Evolutionary conservation across 2,113 vertebrate species (phyloP).

Genomic region (Canis aureus): DNA sequence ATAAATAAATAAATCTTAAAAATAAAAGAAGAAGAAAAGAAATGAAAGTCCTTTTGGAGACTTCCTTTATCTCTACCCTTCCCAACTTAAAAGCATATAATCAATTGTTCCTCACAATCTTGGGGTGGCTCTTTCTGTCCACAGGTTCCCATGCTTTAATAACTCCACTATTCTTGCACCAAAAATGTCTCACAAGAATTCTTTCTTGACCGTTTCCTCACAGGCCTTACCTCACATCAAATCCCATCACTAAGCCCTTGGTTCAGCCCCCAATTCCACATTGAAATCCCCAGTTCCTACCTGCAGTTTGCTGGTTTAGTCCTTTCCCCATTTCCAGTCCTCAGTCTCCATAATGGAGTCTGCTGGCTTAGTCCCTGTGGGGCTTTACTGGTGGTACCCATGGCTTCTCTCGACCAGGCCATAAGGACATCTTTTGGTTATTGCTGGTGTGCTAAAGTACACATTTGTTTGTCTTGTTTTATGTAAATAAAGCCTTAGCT

Average conservation of each 20-base stretch:
- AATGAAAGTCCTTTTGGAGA: not conserved
- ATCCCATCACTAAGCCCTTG: not conserved
- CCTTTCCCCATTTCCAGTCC: not conserved
- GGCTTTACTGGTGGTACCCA: not conserved
- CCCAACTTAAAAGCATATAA: not conserved
- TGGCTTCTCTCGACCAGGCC: not conserved
- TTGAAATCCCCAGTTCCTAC: not conserved
- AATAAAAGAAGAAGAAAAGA: not conserved
- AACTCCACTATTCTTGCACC: not conserved
- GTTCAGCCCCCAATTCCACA: not conserved
- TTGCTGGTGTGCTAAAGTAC: not conserved
- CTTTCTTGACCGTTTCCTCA: not conserved
- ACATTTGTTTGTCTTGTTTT: not conserved
- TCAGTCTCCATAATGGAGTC: not conserved
- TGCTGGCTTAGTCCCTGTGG: not conserved
- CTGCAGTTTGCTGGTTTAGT: not conserved
- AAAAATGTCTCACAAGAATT: not conserved
- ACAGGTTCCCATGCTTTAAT: not conserved
- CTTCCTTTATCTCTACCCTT: not conserved
- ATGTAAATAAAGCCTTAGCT: not conserved
- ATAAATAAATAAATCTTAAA: not conserved
- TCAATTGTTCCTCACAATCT: not conserved
- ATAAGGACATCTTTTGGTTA: not conserved
- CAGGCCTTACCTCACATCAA: not conserved
- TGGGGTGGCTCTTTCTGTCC: not conserved